A percentile compares a stretch with the other conserved stretches of the same genome.
Evolutionary conservation across 1,140 invertebrate species (phyloP).

Genomic region (Orchestia grillus): DNA sequence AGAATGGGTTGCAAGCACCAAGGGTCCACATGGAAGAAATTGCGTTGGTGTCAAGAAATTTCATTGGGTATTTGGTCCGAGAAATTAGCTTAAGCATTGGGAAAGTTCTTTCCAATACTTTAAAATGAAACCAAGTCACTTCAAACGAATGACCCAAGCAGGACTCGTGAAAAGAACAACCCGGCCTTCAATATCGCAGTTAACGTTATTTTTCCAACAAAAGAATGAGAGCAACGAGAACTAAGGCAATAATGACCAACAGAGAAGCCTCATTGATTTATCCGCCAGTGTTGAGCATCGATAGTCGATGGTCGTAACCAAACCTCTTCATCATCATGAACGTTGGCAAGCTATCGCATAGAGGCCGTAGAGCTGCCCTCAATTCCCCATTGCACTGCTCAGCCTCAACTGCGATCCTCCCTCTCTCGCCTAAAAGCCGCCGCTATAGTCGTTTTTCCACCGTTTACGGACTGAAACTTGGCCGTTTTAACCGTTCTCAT

Average conservation of each 20-base stretch:
- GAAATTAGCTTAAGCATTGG: too few species aligned
- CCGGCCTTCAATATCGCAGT: not conserved
- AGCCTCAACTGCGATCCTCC: not conserved
- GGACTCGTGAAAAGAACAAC: too few species aligned
- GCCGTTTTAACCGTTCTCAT: conserved; percentile 8
- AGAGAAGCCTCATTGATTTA: conserved; percentile 47
- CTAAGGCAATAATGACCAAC: conserved; percentile 22
- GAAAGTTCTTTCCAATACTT: too few species aligned
- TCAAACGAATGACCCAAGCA: too few species aligned
- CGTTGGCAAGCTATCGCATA: conserved; percentile 19
- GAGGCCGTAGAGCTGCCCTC: not conserved
- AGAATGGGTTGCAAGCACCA: too few species aligned
- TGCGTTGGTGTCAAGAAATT: too few species aligned
- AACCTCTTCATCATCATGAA: conserved; percentile 28
- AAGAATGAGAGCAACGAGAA: not conserved
- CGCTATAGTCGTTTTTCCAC: not conserved
- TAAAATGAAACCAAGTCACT: too few species aligned
- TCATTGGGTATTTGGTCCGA: too few species aligned
- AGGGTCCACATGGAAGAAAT: too few species aligned
- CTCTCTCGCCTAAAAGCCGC: not conserved
- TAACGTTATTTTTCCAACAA: conserved; percentile 1
- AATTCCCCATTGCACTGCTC: conserved; percentile 31
- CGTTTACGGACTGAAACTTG: not conserved
- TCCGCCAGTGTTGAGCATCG: conserved; percentile 36
- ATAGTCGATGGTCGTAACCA: conserved; percentile 44